Percentiles rank a stretch among this genome's conserved stretches.
These are phyloP conservation scores for Eristalis tenax DNA, from an alignment of 2,888 invertebrate species.

Conservation along the genomic window DNA sequence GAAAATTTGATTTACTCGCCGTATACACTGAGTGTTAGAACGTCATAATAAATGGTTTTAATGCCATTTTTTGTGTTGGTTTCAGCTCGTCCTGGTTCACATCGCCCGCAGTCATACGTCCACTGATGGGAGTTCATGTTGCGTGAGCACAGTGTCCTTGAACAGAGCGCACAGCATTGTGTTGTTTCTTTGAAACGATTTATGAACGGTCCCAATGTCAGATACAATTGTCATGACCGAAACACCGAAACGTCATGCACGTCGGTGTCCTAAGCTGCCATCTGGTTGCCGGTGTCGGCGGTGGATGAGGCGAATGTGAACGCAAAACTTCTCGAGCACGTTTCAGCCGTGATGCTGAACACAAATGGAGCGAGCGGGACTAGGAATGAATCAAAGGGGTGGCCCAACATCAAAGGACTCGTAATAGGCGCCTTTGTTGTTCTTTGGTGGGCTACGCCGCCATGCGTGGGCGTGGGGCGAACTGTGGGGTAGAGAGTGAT, in stretches of 20 bases:
- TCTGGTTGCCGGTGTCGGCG: neutral
- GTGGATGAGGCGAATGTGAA: constrained; percentile 1
- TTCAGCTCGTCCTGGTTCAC: neutral
- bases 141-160: constrained; percentile 53
- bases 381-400: constrained; percentile 47
- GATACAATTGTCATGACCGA: constrained; percentile 61
- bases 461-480: too few relatives aligned
- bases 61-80: constrained; percentile 33
- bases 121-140: constrained; percentile 47
- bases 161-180: constrained; percentile 10
- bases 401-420: constrained; percentile 45
- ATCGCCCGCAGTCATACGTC: constrained; percentile 15
- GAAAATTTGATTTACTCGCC: constrained; percentile 61
- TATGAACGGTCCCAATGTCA: constrained; percentile 67
- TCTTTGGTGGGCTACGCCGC: neutral
- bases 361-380: constrained; percentile 59
- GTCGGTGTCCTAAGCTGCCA: constrained; percentile 31
- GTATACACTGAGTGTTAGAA: constrained; percentile 49
- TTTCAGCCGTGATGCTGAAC: constrained; percentile 53
- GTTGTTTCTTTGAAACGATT: constrained; percentile 58
- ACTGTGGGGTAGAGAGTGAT: too few relatives aligned
- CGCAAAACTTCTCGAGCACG: constrained; percentile 61
- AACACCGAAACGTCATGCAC: constrained; percentile 43
- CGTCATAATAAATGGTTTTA: constrained; percentile 68
- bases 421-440: constrained; percentile 7